Evolutionary conservation across 2,113 vertebrate genomes (phyloP), one percentile per base, ranked within the genome.

Genomic region (Melanocharis versteri): DNA sequence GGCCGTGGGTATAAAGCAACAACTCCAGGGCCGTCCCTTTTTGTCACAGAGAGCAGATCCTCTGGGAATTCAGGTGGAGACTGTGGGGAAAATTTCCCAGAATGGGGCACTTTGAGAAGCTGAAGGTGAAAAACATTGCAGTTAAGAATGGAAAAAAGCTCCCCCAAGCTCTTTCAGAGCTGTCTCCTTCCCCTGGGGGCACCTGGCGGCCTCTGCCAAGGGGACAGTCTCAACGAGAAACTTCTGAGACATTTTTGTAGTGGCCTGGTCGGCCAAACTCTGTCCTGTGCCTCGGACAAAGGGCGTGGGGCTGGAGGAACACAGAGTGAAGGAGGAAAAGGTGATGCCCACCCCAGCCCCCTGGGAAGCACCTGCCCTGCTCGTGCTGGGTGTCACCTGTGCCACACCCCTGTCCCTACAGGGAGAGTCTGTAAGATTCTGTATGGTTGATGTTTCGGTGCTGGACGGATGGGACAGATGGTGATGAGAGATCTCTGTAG

Each of bases 351-450:
- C 10, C 18, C 2, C 33, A 50, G 4, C 3, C 8, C 51, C n/a
- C 30, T 51, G 72, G n/a, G 10, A 42, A 77, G 2, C 2, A 7
- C 2, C 42, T 35, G 57, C 22, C 2, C 0, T 16, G 17, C 15
- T 15, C 3, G 1, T 18, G 33, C 45, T 62, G 26, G 37, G 10
- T 76, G 56, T 61, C 89, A 53, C 86, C 58, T 8, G 17, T n/a
- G 78, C 6, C 31, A 24, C 23, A 2, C 28, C 76, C 28, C 17
- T 31, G n/a, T 40, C 77, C 42, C 57, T 22, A 0, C 35, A 23
- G 44, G 37, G 48, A 15, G 19, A 61, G n/a, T n/a, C n/a, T n/a
- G n/a, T n/a, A n/a, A n/a, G n/a, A n/a, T n/a, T n/a, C n/a, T n/a
- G n/a, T n/a, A n/a, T n/a, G n/a, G n/a, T n/a, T n/a, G n/a, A n/a